These are phyloP conservation scores for Phyllotreta striolata DNA, from an alignment of 2,888 invertebrate genomes.

Conservation along the genomic window DNA sequence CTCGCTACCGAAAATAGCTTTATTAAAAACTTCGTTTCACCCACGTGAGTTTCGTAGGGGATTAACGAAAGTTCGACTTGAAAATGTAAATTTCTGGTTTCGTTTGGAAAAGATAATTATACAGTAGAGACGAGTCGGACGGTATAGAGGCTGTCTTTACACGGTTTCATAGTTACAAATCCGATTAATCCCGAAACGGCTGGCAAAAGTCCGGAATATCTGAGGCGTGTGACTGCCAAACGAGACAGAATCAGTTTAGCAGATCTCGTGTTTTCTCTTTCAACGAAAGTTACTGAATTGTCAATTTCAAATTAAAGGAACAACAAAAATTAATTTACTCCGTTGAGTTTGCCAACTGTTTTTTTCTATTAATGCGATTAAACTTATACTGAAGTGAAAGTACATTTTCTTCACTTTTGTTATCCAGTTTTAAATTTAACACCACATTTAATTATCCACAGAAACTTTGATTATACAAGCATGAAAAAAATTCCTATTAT, in stretches of 20 bases:
- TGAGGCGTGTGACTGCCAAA: conserved; percentile 17
- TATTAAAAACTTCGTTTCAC: conserved; percentile 45
- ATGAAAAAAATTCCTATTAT: too few species aligned
- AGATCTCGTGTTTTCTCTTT: conserved; percentile 6
- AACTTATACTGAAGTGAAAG: too few species aligned
- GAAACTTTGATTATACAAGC: too few species aligned
- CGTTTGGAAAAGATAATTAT: conserved; percentile 58
- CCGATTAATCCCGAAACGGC: conserved; percentile 57
- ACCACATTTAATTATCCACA: too few species aligned
- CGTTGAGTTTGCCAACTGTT: too few species aligned
- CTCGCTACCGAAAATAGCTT: conserved; percentile 26
- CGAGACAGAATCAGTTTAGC: conserved; percentile 19
- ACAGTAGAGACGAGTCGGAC: conserved; percentile 52
- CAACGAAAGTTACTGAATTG: background rate
- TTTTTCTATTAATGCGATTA: too few species aligned
- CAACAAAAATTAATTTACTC: too few species aligned
- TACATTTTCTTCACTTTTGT: too few species aligned
- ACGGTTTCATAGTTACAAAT: conserved; percentile 61
- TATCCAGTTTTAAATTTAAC: too few species aligned
- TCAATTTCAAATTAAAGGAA: too few species aligned
- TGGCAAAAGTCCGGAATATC: conserved; percentile 28
- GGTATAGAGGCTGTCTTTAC: conserved; percentile 54
- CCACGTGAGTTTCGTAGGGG: conserved; percentile 47
- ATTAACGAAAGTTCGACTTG: conserved; percentile 54
- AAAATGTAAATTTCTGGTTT: conserved; percentile 59